Percentiles rank a stretch among this genome's conserved stretches.
Conservation (phyloP, 2,113 vertebrate genomes). For the Ranitomeya variabilis region DNA sequence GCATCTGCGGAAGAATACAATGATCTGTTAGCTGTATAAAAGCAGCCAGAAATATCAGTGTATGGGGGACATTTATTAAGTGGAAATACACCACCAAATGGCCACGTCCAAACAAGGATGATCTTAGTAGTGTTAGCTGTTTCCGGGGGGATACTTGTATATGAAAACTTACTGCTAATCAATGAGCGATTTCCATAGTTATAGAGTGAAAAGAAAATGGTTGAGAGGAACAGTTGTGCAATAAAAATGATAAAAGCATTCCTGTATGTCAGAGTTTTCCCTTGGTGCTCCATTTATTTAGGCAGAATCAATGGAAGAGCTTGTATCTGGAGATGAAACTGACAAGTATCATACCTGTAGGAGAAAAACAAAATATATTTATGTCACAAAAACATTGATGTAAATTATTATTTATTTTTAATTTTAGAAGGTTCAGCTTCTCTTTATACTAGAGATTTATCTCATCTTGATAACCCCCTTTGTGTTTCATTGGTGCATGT, state of each 20-base stretch:
- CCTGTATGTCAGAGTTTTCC: background rate
- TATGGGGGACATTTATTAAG: slow-evolving; percentile 20
- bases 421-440: too few species aligned
- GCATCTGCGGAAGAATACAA: slow-evolving; percentile 38
- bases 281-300: background rate
- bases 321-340: background rate
- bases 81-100: background rate
- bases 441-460: too few species aligned
- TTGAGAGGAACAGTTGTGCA: background rate
- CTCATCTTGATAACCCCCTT: too few species aligned
- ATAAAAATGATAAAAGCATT: background rate
- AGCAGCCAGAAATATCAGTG: slow-evolving; percentile 13
- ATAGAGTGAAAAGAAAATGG: background rate
- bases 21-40: slow-evolving; percentile 6
- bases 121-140: background rate
- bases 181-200: background rate
- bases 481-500: too few species aligned
- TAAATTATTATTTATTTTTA: too few species aligned
- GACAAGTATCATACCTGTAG: background rate
- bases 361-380: slow-evolving; percentile 5
- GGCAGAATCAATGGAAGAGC: background rate
- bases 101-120: slow-evolving; percentile 45
- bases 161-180: background rate
- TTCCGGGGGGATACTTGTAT: background rate
- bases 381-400: too few species aligned